Evolutionary conservation across 2,888 invertebrate genomes (phyloP), one percentile per base, ranked within the genome.

Genomic region (Cataglyphis livida): DNA sequence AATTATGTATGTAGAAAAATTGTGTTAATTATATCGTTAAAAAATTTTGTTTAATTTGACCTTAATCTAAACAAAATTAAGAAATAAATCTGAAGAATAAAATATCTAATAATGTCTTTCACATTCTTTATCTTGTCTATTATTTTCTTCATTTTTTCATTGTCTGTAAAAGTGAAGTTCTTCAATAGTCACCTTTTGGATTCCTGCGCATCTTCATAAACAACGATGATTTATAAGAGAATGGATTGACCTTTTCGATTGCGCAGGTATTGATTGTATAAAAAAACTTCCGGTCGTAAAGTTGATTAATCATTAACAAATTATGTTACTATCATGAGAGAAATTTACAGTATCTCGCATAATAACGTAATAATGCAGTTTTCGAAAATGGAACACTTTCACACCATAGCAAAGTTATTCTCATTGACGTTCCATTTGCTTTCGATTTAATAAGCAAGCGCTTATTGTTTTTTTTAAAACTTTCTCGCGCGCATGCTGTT

Each of bases 381-480:
- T 78, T 21, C n/a, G 12, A 21, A 70, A 78, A 68, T 32, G 0
- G 21, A 44, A 25, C 32, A 68, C 59, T 59, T 78, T 48, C 32
- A 70, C 44, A 66, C 7, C 15, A 66, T 10, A 35, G 28, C 9
- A 21, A 57, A 5, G 57, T 68, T 59, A 21, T 78, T 78, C 41
- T 70, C 70, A 70, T 44, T 59, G 0, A 41, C 25, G 21, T 75
- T 65, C 15, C 25, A 7, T 7, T 54, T 28, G 32, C 44, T 70
- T 70, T 78, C 70, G 44, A 70, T 68, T 70, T 78, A 70, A 70
- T 44, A 44, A 59, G 44, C 32, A 3, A 44, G 18, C 18, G 6
- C 0, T 65, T 76, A 10, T 66, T 78, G 68, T 59, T n/a, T 18
- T 76, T 59, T 35, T 44, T 18, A 12, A 21, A 6, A 70, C 59